phyloP scores from a whole-genome alignment of 2,888 invertebrate genomes.

The Sisyra nigra region DNA sequence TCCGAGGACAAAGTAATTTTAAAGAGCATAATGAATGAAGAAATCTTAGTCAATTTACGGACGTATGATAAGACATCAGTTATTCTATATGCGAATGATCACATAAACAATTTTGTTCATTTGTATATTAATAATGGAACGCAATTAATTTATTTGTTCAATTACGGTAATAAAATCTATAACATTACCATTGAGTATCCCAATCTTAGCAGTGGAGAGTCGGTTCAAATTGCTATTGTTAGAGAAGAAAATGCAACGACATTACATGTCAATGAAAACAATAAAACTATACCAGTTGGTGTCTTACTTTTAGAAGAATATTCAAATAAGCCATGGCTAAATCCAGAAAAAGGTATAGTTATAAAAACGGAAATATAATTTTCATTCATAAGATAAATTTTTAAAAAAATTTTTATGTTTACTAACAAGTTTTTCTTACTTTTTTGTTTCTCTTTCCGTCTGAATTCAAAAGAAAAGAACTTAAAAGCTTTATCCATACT shows the following conservation, averaged over 20 bases:
- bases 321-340: slow-evolving; percentile 73
- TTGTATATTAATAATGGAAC: slow-evolving; percentile 66
- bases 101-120: slow-evolving; percentile 85
- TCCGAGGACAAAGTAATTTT: slow-evolving; percentile 40
- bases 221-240: slow-evolving; percentile 77
- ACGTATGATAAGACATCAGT: slow-evolving; percentile 71
- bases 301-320: slow-evolving; percentile 57
- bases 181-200: slow-evolving; percentile 62
- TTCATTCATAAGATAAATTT: too few species aligned
- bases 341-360: slow-evolving; percentile 56
- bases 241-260: slow-evolving; percentile 55
- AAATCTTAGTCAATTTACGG: slow-evolving; percentile 74
- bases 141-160: slow-evolving; percentile 70
- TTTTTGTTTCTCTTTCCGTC: background rate
- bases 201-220: slow-evolving; percentile 63
- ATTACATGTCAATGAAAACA: slow-evolving; percentile 66
- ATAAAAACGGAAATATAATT: background rate
- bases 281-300: slow-evolving; percentile 50
- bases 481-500: background rate
- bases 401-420: too few species aligned
- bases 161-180: slow-evolving; percentile 62
- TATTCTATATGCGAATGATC: slow-evolving; percentile 81
- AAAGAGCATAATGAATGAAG: slow-evolving; percentile 60
- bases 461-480: background rate
- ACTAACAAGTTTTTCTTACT: too few species aligned